A percentile compares a stretch with the other conserved stretches of the same genome.
phyloP scores from a whole-genome alignment of 1,140 invertebrate genomes.

The Catajapyx aquilonaris region DNA sequence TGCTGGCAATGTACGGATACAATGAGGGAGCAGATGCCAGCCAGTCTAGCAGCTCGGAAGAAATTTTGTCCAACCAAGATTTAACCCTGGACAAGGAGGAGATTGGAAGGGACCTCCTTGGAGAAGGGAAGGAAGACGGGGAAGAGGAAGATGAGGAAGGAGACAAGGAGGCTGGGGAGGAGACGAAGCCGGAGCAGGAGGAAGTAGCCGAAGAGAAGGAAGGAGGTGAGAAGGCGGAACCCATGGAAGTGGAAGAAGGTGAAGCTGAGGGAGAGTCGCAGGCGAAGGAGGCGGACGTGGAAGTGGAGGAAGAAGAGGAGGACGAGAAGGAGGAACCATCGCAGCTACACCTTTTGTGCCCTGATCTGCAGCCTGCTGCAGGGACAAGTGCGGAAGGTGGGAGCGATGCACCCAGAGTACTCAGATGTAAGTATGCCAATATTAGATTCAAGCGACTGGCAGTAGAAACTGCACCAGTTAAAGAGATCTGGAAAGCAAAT shows the following conservation, averaged over 20 bases:
- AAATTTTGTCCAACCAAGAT: conserved; percentile 24
- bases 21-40: conserved; percentile 25
- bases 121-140: conserved; percentile 15
- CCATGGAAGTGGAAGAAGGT: conserved; percentile 2
- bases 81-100: conserved; percentile 27
- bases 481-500: too few relatives aligned
- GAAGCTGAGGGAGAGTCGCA: conserved; percentile 9
- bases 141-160: conserved; percentile 6
- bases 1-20: conserved; percentile 72
- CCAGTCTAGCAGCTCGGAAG: conserved; percentile 28
- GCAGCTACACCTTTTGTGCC: conserved; percentile 7
- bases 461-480: too few relatives aligned
- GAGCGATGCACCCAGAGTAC: conserved; percentile 20
- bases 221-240: conserved; percentile 7
- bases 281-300: conserved; percentile 2
- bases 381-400: conserved; percentile 13
- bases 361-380: conserved; percentile 7
- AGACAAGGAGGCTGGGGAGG: conserved; percentile 8
- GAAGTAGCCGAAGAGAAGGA: conserved; percentile 7
- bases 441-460: too few relatives aligned
- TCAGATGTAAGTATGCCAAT: conserved; percentile 29
- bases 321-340: conserved; percentile 8
- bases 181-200: conserved; percentile 3
- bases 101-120: conserved; percentile 18
- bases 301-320: conserved; percentile 8